Conservation (phyloP, 2,888 invertebrate species). For the Crioceris asparagi region DNA sequence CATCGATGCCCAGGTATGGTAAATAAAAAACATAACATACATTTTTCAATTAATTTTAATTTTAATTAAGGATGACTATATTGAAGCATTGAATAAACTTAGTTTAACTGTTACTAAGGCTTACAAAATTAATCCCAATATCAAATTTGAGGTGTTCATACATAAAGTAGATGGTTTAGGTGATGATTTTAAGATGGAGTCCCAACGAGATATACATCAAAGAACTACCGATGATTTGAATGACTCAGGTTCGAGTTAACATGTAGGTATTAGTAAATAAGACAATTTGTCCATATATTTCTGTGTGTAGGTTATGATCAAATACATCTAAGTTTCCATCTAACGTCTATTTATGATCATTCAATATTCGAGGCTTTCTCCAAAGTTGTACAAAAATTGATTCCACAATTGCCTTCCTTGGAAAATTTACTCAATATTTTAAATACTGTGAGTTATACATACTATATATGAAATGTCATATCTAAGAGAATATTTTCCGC, state of each 20-base stretch:
- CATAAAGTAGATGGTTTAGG: slow-evolving; percentile 99
- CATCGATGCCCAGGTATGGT: slow-evolving; percentile 82
- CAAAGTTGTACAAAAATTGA: slow-evolving; percentile 98
- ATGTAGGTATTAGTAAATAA: neutral
- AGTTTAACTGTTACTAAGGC: slow-evolving; percentile 91
- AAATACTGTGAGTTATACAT: slow-evolving; percentile 1
- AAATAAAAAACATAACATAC: neutral
- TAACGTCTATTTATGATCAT: slow-evolving; percentile 99
- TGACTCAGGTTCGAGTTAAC: slow-evolving; percentile 54
- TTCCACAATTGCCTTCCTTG: slow-evolving; percentile 91
- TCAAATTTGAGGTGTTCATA: slow-evolving; percentile 97
- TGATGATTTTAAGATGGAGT: slow-evolving; percentile 99
- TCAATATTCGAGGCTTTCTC: slow-evolving; percentile 99
- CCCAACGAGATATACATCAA: slow-evolving; percentile 96
- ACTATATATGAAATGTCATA: neutral
- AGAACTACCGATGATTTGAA: slow-evolving; percentile 88
- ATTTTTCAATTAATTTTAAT: neutral
- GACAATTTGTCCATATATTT: neutral
- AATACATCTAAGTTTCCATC: slow-evolving; percentile 86
- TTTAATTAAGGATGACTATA: slow-evolving; percentile 80
- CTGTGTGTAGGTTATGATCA: slow-evolving; percentile 53
- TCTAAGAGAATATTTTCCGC: slow-evolving; percentile 23
- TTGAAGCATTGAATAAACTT: slow-evolving; percentile 87
- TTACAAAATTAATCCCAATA: slow-evolving; percentile 88
- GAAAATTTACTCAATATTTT: slow-evolving; percentile 93